Conservation (phyloP, 1,140 invertebrate genomes). For the Drosophila arawakana region DNA sequence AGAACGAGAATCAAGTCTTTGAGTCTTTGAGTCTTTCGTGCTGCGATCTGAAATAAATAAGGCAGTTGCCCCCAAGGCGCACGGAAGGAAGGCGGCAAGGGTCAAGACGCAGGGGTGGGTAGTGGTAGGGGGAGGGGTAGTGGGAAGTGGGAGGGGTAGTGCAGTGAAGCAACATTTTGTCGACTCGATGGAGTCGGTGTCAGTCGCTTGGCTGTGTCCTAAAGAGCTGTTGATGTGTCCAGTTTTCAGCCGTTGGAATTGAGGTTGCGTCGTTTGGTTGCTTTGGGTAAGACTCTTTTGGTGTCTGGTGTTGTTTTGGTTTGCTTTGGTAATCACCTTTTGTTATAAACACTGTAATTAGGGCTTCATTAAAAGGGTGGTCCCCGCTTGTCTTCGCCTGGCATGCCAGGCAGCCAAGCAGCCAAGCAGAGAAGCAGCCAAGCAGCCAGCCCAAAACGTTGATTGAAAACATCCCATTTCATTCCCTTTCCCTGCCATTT, state of each 20-base stretch:
- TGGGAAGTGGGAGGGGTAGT: not conserved
- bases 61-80: constrained; percentile 60
- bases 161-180: not conserved
- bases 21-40: constrained; percentile 37
- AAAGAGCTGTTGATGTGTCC: constrained; percentile 72
- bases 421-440: constrained; percentile 41
- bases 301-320: constrained; percentile 67
- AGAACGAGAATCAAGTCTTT: constrained; percentile 18
- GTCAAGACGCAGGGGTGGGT: not conserved
- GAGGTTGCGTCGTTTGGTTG: constrained; percentile 6
- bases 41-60: constrained; percentile 57
- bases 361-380: constrained; percentile 82
- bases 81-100: not conserved
- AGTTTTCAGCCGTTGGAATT: not conserved
- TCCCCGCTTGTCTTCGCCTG: constrained; percentile 79
- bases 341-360: constrained; percentile 83
- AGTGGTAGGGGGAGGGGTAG: not conserved
- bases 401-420: constrained; percentile 49
- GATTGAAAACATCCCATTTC: constrained; percentile 69
- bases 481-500: not conserved
- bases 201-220: constrained; percentile 39
- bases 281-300: constrained; percentile 8
- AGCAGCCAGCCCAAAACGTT: constrained; percentile 55
- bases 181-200: constrained; percentile 18
- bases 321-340: constrained; percentile 83